Evolutionary conservation across 2,113 vertebrate species (phyloP).

Genomic region (Mormoops blainvillei): DNA sequence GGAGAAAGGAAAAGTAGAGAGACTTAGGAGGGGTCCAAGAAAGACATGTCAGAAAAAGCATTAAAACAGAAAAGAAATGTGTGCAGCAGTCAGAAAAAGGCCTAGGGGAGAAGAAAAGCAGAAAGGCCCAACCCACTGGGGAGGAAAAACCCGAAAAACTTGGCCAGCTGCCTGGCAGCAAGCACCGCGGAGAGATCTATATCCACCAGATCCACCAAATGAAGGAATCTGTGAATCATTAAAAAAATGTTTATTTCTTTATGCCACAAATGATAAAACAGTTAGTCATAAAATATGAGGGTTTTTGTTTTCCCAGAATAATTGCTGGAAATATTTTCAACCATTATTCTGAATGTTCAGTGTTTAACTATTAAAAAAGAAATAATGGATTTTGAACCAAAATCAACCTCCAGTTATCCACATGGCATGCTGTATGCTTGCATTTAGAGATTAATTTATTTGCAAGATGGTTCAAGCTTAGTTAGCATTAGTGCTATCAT

Average conservation of each 20-base stretch:
- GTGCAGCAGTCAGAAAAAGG: constrained; percentile 21
- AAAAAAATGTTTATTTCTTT: constrained; percentile 74
- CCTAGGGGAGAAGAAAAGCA: constrained; percentile 46
- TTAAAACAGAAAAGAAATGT: constrained; percentile 41
- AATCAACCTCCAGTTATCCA: constrained; percentile 68
- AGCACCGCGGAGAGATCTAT: neutral
- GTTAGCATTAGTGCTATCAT: neutral
- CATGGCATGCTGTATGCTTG: neutral
- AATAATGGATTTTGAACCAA: constrained; percentile 65
- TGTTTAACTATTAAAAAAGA: constrained; percentile 42
- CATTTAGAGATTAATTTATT: constrained; percentile 17
- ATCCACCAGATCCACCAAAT: constrained; percentile 40
- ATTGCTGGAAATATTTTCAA: constrained; percentile 61
- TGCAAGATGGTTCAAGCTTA: constrained; percentile 15
- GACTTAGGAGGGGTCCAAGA: constrained; percentile 3
- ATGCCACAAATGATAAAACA: constrained; percentile 71
- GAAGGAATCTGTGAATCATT: constrained; percentile 71
- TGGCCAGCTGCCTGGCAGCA: constrained; percentile 52
- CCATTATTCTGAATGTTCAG: constrained; percentile 38
- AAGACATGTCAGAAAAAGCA: constrained; percentile 40
- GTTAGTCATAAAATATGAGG: constrained; percentile 64
- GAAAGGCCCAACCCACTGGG: neutral
- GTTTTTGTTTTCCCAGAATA: constrained; percentile 62
- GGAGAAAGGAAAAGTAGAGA: neutral
- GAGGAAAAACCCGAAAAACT: neutral